A percentile compares a stretch with the other conserved stretches of the same genome.
Evolutionary conservation across 2,113 vertebrate species (phyloP).

Genomic region (Mustela nigripes): DNA sequence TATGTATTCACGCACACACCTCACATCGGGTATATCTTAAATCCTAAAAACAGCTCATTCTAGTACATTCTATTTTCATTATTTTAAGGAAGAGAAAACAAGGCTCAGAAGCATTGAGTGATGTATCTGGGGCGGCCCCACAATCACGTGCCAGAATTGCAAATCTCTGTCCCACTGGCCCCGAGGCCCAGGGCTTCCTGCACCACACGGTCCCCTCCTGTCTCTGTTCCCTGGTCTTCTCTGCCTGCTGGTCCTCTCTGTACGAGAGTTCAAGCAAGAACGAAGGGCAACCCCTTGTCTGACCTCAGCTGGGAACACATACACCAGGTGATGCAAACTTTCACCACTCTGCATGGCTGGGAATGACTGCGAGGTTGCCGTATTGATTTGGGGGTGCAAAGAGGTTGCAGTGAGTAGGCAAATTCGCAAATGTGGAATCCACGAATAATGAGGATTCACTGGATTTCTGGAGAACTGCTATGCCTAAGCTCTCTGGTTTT

Average conservation of each 20-base stretch:
- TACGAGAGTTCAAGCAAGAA: background rate
- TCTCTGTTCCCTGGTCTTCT: background rate
- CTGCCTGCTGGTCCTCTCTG: background rate
- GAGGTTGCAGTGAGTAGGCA: background rate
- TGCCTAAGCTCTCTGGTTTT: background rate
- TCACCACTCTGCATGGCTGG: background rate
- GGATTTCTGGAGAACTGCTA: background rate
- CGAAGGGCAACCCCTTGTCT: background rate
- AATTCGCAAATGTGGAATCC: background rate
- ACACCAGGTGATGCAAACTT: background rate
- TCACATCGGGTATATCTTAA: background rate
- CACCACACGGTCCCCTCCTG: fast-evolving
- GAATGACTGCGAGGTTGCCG: background rate
- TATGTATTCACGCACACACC: too few species aligned
- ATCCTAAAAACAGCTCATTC: background rate
- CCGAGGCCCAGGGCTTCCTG: background rate
- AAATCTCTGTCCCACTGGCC: background rate
- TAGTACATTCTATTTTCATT: background rate
- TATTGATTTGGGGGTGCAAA: background rate
- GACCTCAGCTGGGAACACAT: background rate
- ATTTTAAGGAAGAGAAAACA: background rate
- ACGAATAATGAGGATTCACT: fast-evolving
- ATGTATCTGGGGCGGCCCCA: background rate
- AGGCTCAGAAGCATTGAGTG: background rate
- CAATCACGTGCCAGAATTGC: background rate